Conservation (phyloP, 2,888 invertebrate genomes). For the Dasysyrphus tricinctus region DNA sequence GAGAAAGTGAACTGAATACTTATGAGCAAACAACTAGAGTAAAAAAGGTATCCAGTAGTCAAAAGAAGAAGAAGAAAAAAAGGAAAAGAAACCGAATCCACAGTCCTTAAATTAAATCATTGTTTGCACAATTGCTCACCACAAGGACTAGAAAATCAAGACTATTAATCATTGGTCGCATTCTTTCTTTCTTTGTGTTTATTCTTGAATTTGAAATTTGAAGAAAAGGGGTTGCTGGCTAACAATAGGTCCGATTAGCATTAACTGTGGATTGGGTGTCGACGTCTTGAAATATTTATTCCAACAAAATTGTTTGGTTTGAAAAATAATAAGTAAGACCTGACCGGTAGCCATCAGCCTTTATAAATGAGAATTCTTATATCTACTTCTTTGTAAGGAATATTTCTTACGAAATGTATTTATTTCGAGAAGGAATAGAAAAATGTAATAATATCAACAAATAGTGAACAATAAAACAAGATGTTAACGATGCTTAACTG, state of each 20-base stretch:
- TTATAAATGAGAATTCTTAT: not conserved
- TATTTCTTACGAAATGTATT: not conserved
- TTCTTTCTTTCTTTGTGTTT: constrained; percentile 59
- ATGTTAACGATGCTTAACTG: not conserved
- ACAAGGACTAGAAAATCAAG: constrained; percentile 64
- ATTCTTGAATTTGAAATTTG: constrained; percentile 51
- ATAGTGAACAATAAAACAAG: not conserved
- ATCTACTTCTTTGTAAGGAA: not conserved
- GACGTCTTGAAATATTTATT: constrained; percentile 57
- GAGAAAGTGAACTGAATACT: constrained; percentile 74
- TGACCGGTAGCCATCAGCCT: not conserved
- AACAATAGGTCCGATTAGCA: constrained; percentile 63
- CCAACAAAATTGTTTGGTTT: constrained; percentile 18
- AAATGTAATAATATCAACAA: constrained; percentile 3
- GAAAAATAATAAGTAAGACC: constrained; percentile 32
- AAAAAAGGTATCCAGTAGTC: constrained; percentile 43
- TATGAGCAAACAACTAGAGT: constrained; percentile 67
- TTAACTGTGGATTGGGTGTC: constrained; percentile 59
- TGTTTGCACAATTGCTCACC: constrained; percentile 75
- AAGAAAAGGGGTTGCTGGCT: constrained; percentile 60
- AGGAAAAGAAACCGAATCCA: constrained; percentile 47
- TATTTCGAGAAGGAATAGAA: not conserved
- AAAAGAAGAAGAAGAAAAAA: constrained; percentile 1
- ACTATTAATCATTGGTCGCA: constrained; percentile 71
- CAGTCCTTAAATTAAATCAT: constrained; percentile 73